phyloP scores from a whole-genome alignment of 2,888 invertebrate species.

The Pterostichus madidus region DNA sequence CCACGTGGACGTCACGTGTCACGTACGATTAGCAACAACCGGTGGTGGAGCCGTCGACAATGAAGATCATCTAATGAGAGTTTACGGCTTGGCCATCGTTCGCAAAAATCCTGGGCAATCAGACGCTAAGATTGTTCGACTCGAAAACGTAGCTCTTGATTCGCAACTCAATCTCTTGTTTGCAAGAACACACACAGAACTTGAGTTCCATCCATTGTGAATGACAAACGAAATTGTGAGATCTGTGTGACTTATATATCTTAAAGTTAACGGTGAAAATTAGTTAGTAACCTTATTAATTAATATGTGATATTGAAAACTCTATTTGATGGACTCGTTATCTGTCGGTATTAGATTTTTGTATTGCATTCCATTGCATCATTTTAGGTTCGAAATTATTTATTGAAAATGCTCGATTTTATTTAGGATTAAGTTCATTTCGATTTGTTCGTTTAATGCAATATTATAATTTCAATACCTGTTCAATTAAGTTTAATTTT shows the following conservation, averaged over 20 bases:
- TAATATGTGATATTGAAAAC: conserved; percentile 31
- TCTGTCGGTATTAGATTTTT: conserved; percentile 45
- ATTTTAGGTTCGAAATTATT: neutral
- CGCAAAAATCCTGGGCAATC: conserved; percentile 81
- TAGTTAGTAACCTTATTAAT: no score
- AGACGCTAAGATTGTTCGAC: conserved; percentile 80
- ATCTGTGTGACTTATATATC: neutral
- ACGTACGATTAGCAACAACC: conserved; percentile 81
- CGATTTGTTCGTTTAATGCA: conserved; percentile 33
- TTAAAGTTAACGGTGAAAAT: no score
- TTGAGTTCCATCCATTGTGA: conserved; percentile 81
- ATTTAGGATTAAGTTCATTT: conserved; percentile 18
- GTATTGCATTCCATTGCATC: conserved; percentile 55
- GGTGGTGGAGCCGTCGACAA: conserved; percentile 80
- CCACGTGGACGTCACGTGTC: conserved; percentile 84
- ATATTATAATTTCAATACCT: conserved; percentile 33
- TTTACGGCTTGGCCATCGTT: conserved; percentile 84
- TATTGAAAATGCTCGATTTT: conserved; percentile 14
- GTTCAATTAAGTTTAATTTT: conserved; percentile 18
- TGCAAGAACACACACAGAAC: conserved; percentile 82
- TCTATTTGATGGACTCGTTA: neutral
- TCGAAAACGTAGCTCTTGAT: conserved; percentile 85
- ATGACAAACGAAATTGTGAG: neutral
- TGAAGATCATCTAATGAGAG: conserved; percentile 83
- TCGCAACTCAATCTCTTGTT: conserved; percentile 84